Evolutionary conservation across 2,888 invertebrate genomes (phyloP), one percentile per base, ranked within the genome.

Genomic region (Drosophila lacicola): DNA sequence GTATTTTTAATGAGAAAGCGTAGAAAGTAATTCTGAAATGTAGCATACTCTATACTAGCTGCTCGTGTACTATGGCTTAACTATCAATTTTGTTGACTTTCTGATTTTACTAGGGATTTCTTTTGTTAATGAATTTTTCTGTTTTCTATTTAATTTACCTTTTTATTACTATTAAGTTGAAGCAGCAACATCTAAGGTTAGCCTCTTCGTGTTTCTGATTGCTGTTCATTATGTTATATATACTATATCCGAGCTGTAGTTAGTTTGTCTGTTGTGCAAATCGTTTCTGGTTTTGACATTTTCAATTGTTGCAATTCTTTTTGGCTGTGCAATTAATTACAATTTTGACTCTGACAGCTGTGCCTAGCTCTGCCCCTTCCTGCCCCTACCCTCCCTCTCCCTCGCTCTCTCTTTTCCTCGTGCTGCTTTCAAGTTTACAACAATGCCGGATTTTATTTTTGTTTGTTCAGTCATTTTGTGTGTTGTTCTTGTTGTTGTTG

Each of bases 291-390:
- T 42, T 13, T 53, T 42, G 56, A 68, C 53, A 42, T 29, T 42
- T 41, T 56, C 45, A 34, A 36, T 54, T 58, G 39, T 53, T 63
- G 58, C 44, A 62, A 62, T 39, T 55, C 37, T 13, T 51, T 33
- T 70, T 11, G 11, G 54, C 34, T 78, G 51, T 57, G 57, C 67
- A 78, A 29, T 70, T 85, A 70, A 81, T 85, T 82, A 70, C 77
- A 61, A 61, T 58, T 61, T 37, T 73, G 68, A 46, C 54, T 55
- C 50, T 77, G 81, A 83, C 83, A 80, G 64, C 61, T 74, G 67
- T 57, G 56, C 45, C 56, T 36, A 10, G 2, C 11, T 13, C 25
- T 53, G 39, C 25, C n/a, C 21, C 17, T 34, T 9, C 11, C 14
- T n/a, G n/a, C 44, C 11, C 45, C 36, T 36, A 19, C 14, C 47